A percentile compares a stretch with the other conserved stretches of the same genome.
Evolutionary conservation across 2,888 invertebrate genomes (phyloP).

Genomic region (Halictus ligatus): DNA sequence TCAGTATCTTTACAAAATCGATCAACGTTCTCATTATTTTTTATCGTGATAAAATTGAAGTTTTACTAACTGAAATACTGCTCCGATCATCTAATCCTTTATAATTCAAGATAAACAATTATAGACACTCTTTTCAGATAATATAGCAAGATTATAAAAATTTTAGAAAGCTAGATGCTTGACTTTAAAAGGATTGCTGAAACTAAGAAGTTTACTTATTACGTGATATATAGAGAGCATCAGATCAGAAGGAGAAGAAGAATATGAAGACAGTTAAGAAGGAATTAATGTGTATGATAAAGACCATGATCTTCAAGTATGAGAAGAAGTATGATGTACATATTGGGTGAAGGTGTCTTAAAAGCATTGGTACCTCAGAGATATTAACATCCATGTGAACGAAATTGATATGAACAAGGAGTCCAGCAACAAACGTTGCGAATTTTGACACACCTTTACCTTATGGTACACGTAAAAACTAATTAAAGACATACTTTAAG

Average conservation of each 20-base stretch:
- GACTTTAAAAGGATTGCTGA: constrained; percentile 3
- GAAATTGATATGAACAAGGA: neutral
- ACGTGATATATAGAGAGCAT: constrained; percentile 16
- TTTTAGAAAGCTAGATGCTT: constrained; percentile 2
- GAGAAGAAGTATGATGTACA: constrained; percentile 46
- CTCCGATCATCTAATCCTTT: neutral
- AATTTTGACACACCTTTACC: constrained; percentile 57
- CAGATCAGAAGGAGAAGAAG: constrained; percentile 27
- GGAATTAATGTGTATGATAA: constrained; percentile 55
- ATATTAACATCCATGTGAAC: constrained; percentile 15
- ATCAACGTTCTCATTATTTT: neutral
- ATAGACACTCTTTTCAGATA: neutral
- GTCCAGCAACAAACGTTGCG: neutral
- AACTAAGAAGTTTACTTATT: constrained; percentile 19
- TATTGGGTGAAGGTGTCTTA: constrained; percentile 47
- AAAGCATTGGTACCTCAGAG: neutral
- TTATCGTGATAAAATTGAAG: neutral
- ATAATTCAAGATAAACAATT: neutral
- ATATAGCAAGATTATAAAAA: neutral
- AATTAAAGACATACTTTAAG: constrained; percentile 56
- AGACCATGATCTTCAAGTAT: constrained; percentile 58
- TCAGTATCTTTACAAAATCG: constrained; percentile 4
- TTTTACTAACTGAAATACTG: neutral
- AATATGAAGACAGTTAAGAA: constrained; percentile 41
- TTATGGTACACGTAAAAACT: constrained; percentile 47